These are phyloP conservation scores for Pyrocephalus nanus DNA, from an alignment of 2,797 vertebrate species.

Conservation along the genomic window DNA sequence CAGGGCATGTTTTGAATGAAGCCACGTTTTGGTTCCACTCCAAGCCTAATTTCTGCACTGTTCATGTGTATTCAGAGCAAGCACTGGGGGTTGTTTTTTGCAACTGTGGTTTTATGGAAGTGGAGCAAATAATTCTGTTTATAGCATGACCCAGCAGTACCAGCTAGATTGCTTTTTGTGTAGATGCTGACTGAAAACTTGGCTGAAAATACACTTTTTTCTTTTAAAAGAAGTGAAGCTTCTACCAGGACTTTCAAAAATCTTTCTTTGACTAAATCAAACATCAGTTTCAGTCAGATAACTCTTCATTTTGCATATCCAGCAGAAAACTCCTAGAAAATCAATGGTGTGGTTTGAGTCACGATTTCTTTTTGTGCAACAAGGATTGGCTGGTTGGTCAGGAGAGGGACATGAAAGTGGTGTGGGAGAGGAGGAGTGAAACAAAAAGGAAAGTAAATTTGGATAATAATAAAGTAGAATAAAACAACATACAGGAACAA, in stretches of 20 bases:
- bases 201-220: not conserved
- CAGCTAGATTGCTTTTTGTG: not conserved
- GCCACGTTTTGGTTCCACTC: not conserved
- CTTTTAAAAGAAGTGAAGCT: not conserved
- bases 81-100: conserved; percentile 2
- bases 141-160: not conserved
- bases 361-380: not conserved
- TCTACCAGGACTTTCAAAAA: not conserved
- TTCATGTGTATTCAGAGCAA: not conserved
- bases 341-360: not conserved
- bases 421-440: not conserved
- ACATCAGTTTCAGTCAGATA: not conserved
- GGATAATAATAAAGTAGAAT: not conserved
- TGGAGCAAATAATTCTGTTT: not conserved
- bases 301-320: not conserved
- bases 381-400: not conserved
- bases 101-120: not conserved
- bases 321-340: not conserved
- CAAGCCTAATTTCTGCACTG: not conserved
- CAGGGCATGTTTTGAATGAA: not conserved
- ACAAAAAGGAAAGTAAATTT: not conserved
- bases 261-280: not conserved
- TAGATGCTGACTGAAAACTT: not conserved
- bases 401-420: not conserved
- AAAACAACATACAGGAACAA: not conserved